phyloP scores from a whole-genome alignment of 2,888 invertebrate genomes.

The Alsophila aescularia region DNA sequence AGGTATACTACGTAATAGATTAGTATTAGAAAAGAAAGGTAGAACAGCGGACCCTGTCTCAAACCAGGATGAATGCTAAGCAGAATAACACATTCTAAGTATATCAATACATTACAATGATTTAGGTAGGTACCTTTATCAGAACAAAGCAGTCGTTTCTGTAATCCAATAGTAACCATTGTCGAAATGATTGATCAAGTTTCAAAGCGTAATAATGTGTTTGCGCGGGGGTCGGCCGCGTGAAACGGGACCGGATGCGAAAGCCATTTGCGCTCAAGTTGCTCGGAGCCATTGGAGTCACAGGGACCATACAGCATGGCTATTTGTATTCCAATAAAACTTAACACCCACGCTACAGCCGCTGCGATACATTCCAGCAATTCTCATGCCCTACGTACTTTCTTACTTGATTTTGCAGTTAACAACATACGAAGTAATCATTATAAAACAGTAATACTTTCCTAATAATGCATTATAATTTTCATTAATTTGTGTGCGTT shows the following conservation, averaged over 20 bases:
- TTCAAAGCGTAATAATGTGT: constrained; percentile 38
- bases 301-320: constrained; percentile 48
- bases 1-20: no score
- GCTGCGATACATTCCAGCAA: constrained; percentile 43
- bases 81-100: no score
- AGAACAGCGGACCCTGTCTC: no score
- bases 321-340: constrained; percentile 53
- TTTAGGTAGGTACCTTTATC: no score
- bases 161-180: constrained; percentile 19
- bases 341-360: constrained; percentile 47
- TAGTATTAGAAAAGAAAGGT: no score
- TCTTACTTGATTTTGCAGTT: constrained; percentile 23
- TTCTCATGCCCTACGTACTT: constrained; percentile 43
- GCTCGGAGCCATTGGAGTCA: constrained; percentile 40
- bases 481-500: no score
- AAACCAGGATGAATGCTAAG: no score
- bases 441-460: no score
- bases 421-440: no score
- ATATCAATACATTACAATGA: no score
- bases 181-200: constrained; percentile 38
- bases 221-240: constrained; percentile 40
- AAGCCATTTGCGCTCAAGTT: constrained; percentile 51
- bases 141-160: constrained; percentile 8
- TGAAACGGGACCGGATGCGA: constrained; percentile 48
- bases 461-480: no score